phyloP scores from a whole-genome alignment of 2,113 vertebrate genomes.

The Collichthys lucidus region DNA sequence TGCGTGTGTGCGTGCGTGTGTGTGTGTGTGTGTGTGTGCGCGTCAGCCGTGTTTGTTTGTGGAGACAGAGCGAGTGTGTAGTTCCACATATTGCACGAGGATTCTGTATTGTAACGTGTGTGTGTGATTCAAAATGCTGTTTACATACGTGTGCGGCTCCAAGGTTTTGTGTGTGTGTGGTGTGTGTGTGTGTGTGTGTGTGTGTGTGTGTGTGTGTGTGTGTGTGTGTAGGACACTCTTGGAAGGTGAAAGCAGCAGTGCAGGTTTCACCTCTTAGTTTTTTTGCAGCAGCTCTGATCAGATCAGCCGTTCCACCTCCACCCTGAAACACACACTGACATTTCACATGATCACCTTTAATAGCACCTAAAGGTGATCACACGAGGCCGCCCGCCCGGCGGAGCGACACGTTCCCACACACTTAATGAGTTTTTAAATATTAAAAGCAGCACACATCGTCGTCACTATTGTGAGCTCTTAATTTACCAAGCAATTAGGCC shows the following conservation, averaged over 20 bases:
- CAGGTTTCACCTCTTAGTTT: background rate
- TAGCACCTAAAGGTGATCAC: slow-evolving; percentile 72
- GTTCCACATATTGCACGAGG: slow-evolving; percentile 40
- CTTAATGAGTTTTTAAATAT: slow-evolving; percentile 99
- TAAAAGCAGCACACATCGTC: slow-evolving; percentile 93
- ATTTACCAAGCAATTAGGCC: slow-evolving; percentile 99
- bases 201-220: background rate
- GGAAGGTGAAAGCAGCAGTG: background rate
- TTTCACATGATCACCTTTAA: slow-evolving; percentile 63
- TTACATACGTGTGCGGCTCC: slow-evolving; percentile 19
- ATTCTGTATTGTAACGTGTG: slow-evolving; percentile 20
- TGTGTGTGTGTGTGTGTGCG: background rate
- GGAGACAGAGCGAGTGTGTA: slow-evolving; percentile 9
- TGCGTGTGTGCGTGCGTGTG: background rate
- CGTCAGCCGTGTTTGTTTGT: background rate
- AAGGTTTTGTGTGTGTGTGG: slow-evolving; percentile 3
- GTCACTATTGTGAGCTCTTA: slow-evolving; percentile 96
- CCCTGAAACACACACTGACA: slow-evolving; percentile 44
- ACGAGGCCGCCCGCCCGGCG: slow-evolving; percentile 84
- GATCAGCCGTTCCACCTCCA: slow-evolving; percentile 45
- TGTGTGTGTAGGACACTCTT: background rate
- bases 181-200: background rate
- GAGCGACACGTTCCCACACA: slow-evolving; percentile 87
- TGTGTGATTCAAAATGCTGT: background rate
- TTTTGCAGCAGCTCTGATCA: slow-evolving; percentile 32